phyloP scores from a whole-genome alignment of 35 echinoderm and acorn worm species.

The Strongylocentrotus purpuratus region DNA sequence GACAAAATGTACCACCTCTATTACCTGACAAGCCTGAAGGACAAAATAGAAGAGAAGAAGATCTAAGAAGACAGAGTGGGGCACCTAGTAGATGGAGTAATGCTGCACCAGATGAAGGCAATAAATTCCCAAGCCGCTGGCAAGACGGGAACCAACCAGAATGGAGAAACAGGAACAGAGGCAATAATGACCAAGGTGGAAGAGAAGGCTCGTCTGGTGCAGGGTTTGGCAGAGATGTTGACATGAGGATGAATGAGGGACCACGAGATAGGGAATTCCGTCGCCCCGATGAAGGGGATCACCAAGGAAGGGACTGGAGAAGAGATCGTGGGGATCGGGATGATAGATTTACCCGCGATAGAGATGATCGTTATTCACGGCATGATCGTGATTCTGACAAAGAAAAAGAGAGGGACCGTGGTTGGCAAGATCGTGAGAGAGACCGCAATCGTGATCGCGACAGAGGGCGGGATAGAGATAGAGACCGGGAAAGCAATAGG shows the following conservation, averaged over 20 bases:
- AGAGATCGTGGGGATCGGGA: slow-evolving; percentile 66
- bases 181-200: slow-evolving; percentile 29
- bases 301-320: slow-evolving; percentile 57
- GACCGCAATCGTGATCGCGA: slow-evolving; percentile 59
- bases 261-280: slow-evolving; percentile 57
- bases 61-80: slow-evolving; percentile 30
- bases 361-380: slow-evolving; percentile 53
- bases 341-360: slow-evolving; percentile 51
- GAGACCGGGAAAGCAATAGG: slow-evolving; percentile 68
- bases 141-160: slow-evolving; percentile 33
- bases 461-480: slow-evolving; percentile 58
- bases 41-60: slow-evolving; percentile 42
- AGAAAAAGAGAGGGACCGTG: slow-evolving; percentile 56
- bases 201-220: slow-evolving; percentile 8
- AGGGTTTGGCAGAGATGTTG: slow-evolving; percentile 50
- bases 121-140: slow-evolving; percentile 33
- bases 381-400: slow-evolving; percentile 61
- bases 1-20: not conserved
- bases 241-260: slow-evolving; percentile 48
- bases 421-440: slow-evolving; percentile 52
- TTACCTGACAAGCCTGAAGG: slow-evolving; percentile 37
- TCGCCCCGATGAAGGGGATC: slow-evolving; percentile 52
- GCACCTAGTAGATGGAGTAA: slow-evolving; percentile 50
- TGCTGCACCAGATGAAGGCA: slow-evolving; percentile 55
- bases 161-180: slow-evolving; percentile 39